Conservation (phyloP, 2,113 vertebrate species). For the Astur gentilis region DNA sequence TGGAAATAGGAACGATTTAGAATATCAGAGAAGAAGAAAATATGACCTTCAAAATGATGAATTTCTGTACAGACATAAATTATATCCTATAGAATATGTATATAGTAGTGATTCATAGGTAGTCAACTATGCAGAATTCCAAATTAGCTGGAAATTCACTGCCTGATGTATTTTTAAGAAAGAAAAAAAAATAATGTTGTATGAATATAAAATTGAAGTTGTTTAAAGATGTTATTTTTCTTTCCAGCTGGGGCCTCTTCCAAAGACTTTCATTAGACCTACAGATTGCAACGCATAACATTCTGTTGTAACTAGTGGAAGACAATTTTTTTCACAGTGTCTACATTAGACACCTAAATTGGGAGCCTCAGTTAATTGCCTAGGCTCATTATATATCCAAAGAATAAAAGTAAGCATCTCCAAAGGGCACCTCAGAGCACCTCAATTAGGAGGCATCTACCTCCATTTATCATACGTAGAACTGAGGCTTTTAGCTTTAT, state of each 20-base stretch:
- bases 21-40: background rate
- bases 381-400: constrained; percentile 6
- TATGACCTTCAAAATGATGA: background rate
- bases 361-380: constrained; percentile 23
- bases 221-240: constrained; percentile 1
- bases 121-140: background rate
- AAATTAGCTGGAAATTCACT: constrained; percentile 14
- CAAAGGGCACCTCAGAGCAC: constrained; percentile 3
- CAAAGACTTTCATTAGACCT: background rate
- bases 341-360: constrained; percentile 3
- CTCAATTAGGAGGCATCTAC: background rate
- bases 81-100: constrained; percentile 6
- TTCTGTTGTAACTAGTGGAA: background rate
- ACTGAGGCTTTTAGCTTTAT: background rate
- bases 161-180: background rate
- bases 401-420: constrained; percentile 32
- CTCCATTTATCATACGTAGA: background rate
- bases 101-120: background rate
- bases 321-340: background rate
- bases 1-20: constrained; percentile 4
- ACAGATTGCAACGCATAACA: background rate
- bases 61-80: background rate
- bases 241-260: background rate
- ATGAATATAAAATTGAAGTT: background rate
- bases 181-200: background rate